phyloP scores from a whole-genome alignment of 2,113 vertebrate genomes.

The Leucoraja erinaceus region DNA sequence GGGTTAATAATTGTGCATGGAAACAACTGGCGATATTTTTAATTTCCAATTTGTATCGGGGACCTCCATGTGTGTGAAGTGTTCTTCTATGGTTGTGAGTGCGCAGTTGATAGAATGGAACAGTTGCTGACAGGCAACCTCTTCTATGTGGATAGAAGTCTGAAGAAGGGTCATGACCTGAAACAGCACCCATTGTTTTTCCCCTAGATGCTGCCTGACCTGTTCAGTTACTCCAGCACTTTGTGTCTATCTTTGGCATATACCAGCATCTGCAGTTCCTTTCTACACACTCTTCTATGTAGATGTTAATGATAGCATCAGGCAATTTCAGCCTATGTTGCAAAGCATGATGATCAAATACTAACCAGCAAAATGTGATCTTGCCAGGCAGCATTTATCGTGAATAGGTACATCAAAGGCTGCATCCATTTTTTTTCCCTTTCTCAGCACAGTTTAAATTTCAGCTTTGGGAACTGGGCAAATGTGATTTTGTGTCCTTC shows the following conservation, averaged over 20 bases:
- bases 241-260: no score
- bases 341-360: neutral
- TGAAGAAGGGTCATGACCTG: no score
- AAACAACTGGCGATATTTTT: no score
- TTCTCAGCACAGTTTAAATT: neutral
- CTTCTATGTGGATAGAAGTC: neutral
- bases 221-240: no score
- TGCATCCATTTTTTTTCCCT: neutral
- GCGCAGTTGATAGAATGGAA: neutral
- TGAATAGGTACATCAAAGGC: no score
- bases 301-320: neutral
- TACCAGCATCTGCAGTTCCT: no score
- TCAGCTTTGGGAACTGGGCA: neutral
- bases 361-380: neutral
- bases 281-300: neutral
- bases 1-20: neutral
- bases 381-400: neutral
- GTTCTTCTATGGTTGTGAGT: neutral
- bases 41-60: neutral
- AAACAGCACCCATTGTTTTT: no score
- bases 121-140: neutral
- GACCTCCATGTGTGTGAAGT: neutral
- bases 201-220: no score
- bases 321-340: neutral
- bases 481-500: neutral